phyloP scores from a whole-genome alignment of 2,113 vertebrate genomes.

The Oryctolagus cuniculus region DNA sequence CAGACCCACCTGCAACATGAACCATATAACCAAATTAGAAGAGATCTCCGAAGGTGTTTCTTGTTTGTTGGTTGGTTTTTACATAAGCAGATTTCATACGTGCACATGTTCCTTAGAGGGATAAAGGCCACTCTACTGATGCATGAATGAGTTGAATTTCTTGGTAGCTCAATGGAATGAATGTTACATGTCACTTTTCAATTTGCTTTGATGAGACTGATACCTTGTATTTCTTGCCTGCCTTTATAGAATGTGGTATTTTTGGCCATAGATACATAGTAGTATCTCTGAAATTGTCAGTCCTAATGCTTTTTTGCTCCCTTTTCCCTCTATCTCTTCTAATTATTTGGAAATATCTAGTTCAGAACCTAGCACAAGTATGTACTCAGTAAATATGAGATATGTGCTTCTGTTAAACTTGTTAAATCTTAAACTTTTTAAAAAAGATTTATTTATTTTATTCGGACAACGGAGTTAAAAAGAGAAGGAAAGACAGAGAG shows the following conservation, averaged over 20 bases:
- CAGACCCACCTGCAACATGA: background rate
- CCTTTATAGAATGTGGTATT: background rate
- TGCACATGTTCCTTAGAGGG: background rate
- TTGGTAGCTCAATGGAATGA: background rate
- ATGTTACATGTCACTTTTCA: background rate
- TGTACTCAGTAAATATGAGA: background rate
- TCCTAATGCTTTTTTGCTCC: background rate
- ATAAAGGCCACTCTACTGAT: background rate
- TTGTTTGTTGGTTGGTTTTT: background rate
- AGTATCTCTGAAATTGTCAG: background rate
- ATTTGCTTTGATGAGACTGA: slow-evolving; percentile 2
- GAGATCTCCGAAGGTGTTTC: background rate
- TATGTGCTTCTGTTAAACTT: background rate
- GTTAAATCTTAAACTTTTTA: background rate
- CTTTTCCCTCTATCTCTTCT: background rate
- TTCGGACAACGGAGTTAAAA: no score
- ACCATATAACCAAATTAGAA: background rate
- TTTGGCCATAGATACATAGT: background rate
- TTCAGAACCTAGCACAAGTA: background rate
- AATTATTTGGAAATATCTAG: background rate
- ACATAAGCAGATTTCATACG: background rate
- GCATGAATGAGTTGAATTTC: background rate
- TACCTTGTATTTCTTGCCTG: no score
- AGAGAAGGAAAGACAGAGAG: no score
- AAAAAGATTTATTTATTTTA: no score